Base-by-base conservation (phyloP, 1,140 invertebrate species). In the Lysiphlebus fabarum region DNA sequence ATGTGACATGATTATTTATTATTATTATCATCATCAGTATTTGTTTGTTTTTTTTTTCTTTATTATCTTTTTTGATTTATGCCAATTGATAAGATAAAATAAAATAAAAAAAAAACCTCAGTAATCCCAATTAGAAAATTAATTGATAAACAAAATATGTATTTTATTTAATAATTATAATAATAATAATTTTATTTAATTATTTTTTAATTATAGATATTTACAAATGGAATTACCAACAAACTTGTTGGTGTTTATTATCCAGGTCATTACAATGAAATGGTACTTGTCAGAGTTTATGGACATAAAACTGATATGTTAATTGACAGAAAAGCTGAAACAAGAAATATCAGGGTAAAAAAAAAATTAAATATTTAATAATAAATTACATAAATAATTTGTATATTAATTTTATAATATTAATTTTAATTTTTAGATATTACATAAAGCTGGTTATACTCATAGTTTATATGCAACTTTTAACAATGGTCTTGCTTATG, bases 221-320 rank as follows among this genome's bases (percentile, higher is more conserved):
- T 97, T 77, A 96, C 92, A 56, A 91, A 95, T 84, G 96, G 96
- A 36, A 95, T 96, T 54, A 96, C 95, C 50, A 98, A 98, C 81
- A 93, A 91, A 76, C 83, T 98, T 60, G 82, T 98, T 48, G 91
- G 90, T 34, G 90, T 93, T 66, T 91, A 71, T 70, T 66, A 67
- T 62, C 56, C 53, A 42, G 67, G 55, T 42, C 66, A 76, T 65
- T 77, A 82, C 64, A 81, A 88, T 68, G 86, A 92, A 66, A 87
- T 93, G 69, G 82, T 98, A 0, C 82, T 98, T 4, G 84, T 98
- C 11, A 84, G 95, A 65, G 85, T 98, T 62, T 98, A 97, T 84
- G 96, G 96, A 7, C 85, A 92, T 62, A 95, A 95, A 74, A 96
- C 95, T 1, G 94, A 97, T 75, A 79, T 93, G 61, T 84, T 98